Evolutionary conservation across 2,888 invertebrate genomes (phyloP).

Genomic region (Catotricha subobsoleta): DNA sequence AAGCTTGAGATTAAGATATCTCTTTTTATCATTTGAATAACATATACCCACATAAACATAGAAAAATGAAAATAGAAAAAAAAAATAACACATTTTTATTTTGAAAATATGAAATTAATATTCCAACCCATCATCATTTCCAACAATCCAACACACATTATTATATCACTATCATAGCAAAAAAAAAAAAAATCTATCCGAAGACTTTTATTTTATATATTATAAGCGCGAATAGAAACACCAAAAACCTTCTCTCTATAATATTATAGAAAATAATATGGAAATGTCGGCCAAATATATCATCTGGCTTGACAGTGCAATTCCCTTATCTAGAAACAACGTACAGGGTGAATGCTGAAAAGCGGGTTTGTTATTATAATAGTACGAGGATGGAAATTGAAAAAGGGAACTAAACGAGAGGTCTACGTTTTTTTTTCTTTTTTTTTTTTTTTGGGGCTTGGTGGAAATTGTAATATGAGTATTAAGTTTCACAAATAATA

Average conservation of each 20-base stretch:
- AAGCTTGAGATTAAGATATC: not conserved
- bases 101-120: not conserved
- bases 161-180: not conserved
- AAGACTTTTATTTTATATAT: not conserved
- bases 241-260: not conserved
- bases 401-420: not conserved
- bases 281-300: conserved; percentile 48
- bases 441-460: not conserved
- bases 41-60: not conserved
- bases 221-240: conserved; percentile 1
- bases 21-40: not conserved
- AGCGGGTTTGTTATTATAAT: not conserved
- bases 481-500: too few species aligned
- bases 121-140: not conserved
- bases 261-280: conserved; percentile 19
- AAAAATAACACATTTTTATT: not conserved
- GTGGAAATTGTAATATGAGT: too few species aligned
- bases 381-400: conserved; percentile 1
- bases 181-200: too few species aligned
- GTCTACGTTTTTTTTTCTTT: not conserved
- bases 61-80: not conserved
- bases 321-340: conserved; percentile 35
- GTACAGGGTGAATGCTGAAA: conserved; percentile 2
- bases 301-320: conserved; percentile 48
- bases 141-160: not conserved